phyloP scores from a whole-genome alignment of 2,888 invertebrate species.

The Heliconius charithonia region DNA sequence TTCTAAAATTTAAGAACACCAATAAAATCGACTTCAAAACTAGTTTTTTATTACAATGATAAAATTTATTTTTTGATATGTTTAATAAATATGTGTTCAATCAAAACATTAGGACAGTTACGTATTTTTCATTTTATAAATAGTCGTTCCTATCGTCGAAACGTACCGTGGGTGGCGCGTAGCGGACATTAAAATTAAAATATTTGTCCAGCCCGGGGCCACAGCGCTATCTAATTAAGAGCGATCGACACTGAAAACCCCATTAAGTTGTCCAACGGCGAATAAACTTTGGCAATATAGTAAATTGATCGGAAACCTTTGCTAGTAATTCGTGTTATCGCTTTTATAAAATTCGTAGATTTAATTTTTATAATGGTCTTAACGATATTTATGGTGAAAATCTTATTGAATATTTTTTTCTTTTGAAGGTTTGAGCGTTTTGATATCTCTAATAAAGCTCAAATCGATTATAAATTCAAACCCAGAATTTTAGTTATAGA shows the following conservation, averaged over 20 bases:
- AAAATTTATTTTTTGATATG: not conserved
- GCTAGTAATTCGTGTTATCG: slow-evolving; percentile 39
- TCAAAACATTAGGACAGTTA: slow-evolving; percentile 20
- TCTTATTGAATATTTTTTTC: not conserved
- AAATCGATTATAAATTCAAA: too few relatives aligned
- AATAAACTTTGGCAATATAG: slow-evolving; percentile 60
- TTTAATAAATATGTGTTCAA: slow-evolving; percentile 18
- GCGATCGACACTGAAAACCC: slow-evolving; percentile 61
- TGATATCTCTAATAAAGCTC: not conserved
- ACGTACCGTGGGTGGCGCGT: slow-evolving; percentile 67
- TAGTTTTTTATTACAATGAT: not conserved
- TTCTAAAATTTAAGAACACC: too few relatives aligned
- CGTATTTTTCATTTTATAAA: slow-evolving; percentile 34
- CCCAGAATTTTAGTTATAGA: too few relatives aligned
- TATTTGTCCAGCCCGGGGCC: slow-evolving; percentile 62
- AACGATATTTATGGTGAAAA: not conserved
- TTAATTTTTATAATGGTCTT: slow-evolving; percentile 4
- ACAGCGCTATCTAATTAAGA: slow-evolving; percentile 60
- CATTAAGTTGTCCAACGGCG: slow-evolving; percentile 68
- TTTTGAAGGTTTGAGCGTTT: not conserved
- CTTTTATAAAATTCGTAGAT: slow-evolving; percentile 25
- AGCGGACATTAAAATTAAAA: slow-evolving; percentile 62
- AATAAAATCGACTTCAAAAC: not conserved
- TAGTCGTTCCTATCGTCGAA: slow-evolving; percentile 48
- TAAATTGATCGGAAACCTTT: slow-evolving; percentile 47